Evolutionary conservation across 2,797 vertebrate genomes (phyloP), one percentile per base, ranked within the genome.

Genomic region (Sus cebifrons): DNA sequence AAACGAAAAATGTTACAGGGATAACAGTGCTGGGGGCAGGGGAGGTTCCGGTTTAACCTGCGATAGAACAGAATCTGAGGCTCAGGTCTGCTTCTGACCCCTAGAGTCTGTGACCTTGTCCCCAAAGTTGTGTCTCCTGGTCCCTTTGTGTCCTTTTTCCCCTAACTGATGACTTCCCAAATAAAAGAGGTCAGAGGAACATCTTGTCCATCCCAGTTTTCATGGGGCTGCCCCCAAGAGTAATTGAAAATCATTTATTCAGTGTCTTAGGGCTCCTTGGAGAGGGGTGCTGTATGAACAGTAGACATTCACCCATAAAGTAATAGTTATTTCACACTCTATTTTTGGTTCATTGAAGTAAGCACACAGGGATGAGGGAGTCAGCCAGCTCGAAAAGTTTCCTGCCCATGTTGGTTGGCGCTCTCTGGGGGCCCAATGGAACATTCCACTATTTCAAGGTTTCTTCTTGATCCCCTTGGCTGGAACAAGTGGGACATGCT

Each of bases 341-440:
- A 95, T 97, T 96, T 95, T 92, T 97, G 95, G 96, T 64, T 93
- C 84, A 67, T 93, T 96, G 98, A 97, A 94, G 95, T 97, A 94
- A 97, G 96, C 82, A 75, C 92, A 4, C 52, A 23, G 96, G 93
- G 91, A 86, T 62, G n/a, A 70, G 89, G 93, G 91, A 94, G 91
- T 84, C 89, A 79, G 96, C 94, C 95, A 87, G 88, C 36, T 60
- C 78, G 32, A 29, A 93, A 87, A 81, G 68, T 95, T 84, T 77
- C 92, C 73, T 84, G 29, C 71, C 70, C 92, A 73, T 95, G 67
- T 86, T 27, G 70, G 58, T 77, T 89, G 92, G 91, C 25, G 32
- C 82, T 89, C 14, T 89, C 71, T 5, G 79, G 83, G 68, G 71
- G 15, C 86, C 95, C 86, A 95, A 0, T 88, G 96, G 97, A 98